phyloP scores from a whole-genome alignment of 2,113 vertebrate species.

The Pycnonotus jocosus region DNA sequence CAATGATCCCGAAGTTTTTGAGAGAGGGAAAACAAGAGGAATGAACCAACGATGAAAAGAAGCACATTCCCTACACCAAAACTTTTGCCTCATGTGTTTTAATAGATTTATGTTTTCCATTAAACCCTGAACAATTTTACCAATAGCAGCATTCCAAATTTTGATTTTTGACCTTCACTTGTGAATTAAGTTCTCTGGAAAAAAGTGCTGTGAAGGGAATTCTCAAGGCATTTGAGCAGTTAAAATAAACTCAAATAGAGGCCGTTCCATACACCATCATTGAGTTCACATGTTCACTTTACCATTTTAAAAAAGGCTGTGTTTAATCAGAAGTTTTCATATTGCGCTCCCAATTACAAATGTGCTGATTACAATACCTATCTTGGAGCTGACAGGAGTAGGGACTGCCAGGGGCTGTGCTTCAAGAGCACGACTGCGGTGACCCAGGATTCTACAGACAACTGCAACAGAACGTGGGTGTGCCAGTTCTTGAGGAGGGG shows the following conservation, averaged over 20 bases:
- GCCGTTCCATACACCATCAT: neutral
- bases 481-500: rapidly evolving
- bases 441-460: neutral
- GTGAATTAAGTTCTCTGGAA: neutral
- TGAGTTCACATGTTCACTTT: neutral
- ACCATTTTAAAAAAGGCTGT: neutral
- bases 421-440: neutral
- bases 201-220: neutral
- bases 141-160: neutral
- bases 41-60: neutral
- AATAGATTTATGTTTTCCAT: neutral
- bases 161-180: neutral
- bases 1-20: rapidly evolving
- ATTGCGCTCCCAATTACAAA: neutral
- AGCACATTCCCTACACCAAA: neutral
- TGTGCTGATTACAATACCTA: neutral
- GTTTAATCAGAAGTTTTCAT: neutral
- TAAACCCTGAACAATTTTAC: neutral
- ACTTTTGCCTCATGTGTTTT: neutral
- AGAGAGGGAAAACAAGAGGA: neutral
- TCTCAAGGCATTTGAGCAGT: neutral
- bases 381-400: neutral
- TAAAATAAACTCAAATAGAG: neutral
- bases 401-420: neutral
- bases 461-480: neutral